Evolutionary conservation across 2,113 vertebrate genomes (phyloP).

Genomic region (Macquaria australasica): DNA sequence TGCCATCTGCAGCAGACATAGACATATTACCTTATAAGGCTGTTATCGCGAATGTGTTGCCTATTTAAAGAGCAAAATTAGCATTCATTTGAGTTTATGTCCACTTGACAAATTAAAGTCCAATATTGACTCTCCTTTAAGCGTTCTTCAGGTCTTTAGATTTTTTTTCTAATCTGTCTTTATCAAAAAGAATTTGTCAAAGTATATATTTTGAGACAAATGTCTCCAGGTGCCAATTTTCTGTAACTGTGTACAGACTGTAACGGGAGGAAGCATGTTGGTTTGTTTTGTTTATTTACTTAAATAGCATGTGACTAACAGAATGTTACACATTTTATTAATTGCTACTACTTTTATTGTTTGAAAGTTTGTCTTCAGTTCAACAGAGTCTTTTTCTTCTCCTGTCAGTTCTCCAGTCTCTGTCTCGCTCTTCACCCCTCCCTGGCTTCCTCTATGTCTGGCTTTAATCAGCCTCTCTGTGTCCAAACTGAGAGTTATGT

Average conservation of each 20-base stretch:
- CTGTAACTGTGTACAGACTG: background rate
- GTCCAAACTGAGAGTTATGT: conserved; percentile 63
- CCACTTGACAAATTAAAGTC: no score
- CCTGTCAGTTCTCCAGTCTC: conserved; percentile 8
- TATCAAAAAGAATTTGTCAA: no score
- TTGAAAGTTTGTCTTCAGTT: conserved; percentile 22
- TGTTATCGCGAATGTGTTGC: no score
- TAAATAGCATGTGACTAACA: background rate
- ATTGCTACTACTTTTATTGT: background rate
- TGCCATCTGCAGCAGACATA: no score
- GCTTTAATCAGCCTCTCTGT: conserved; percentile 62
- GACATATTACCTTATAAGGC: no score
- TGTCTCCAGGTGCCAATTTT: background rate
- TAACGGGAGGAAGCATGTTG: background rate
- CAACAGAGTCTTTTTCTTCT: background rate
- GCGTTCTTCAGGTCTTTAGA: no score
- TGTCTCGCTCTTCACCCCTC: background rate
- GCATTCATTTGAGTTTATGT: no score
- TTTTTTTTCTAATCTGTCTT: no score
- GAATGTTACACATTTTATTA: background rate
- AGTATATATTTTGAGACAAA: no score
- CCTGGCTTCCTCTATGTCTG: conserved; percentile 54
- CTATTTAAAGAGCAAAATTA: no score
- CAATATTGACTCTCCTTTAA: no score
- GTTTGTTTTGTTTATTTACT: background rate